phyloP scores from a whole-genome alignment of 2,888 invertebrate genomes.

The Ochropacha duplaris region DNA sequence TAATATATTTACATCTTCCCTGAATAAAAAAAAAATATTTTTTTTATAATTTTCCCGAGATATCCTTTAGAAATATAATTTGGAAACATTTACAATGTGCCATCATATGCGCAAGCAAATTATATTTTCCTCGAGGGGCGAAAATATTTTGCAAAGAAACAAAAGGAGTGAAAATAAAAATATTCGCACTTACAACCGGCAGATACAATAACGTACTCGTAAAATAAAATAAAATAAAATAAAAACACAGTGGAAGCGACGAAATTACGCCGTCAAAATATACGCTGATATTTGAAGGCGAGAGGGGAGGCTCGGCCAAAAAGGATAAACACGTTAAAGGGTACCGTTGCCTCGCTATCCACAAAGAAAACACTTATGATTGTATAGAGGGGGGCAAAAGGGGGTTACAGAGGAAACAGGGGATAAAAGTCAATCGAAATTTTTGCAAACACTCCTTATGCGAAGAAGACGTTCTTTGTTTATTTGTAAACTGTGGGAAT shows the following conservation, averaged over 20 bases:
- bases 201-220: constrained; percentile 31
- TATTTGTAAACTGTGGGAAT: constrained; percentile 35
- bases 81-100: background rate
- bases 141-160: background rate
- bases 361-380: constrained; percentile 79
- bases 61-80: background rate
- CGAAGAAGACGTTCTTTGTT: constrained; percentile 32
- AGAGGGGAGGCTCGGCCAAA: constrained; percentile 64
- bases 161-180: background rate
- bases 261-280: constrained; percentile 58
- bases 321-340: constrained; percentile 80
- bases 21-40: background rate
- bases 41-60: background rate
- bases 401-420: constrained; percentile 36
- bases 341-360: constrained; percentile 67
- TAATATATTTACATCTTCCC: background rate
- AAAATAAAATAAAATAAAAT: constrained; percentile 46
- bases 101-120: constrained; percentile 2
- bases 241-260: constrained; percentile 37
- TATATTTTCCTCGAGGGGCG: background rate
- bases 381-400: constrained; percentile 51
- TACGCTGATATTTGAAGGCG: constrained; percentile 16
- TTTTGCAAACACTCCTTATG: constrained; percentile 54
- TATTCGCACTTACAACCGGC: background rate
- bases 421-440: constrained; percentile 70